Conservation (phyloP, 1,140 invertebrate species). For the Pachyrhynchus sulphureomaculatus region DNA sequence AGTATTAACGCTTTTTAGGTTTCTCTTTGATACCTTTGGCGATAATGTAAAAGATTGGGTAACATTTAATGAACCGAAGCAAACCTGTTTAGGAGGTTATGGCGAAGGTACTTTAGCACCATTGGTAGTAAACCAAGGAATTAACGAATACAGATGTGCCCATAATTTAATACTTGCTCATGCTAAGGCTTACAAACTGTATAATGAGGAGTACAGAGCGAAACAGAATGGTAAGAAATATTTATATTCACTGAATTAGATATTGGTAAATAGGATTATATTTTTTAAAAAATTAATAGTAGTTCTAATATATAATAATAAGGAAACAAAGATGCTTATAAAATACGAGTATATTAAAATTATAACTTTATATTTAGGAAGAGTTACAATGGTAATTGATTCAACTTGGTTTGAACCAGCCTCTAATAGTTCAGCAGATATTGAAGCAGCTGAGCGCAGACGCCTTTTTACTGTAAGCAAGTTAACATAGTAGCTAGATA, state of each 20-base stretch:
- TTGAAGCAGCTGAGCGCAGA: slow-evolving; percentile 16
- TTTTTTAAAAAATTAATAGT: no score
- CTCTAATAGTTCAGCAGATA: slow-evolving; percentile 10
- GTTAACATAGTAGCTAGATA: no score
- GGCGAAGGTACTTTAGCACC: slow-evolving; percentile 3
- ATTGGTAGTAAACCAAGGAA: slow-evolving; percentile 33
- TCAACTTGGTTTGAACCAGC: slow-evolving; percentile 26
- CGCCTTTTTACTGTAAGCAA: neutral
- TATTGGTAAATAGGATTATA: no score
- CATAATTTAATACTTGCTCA: slow-evolving; percentile 53
- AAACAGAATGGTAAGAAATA: slow-evolving; percentile 8
- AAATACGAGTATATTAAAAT: no score
- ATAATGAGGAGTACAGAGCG: slow-evolving; percentile 32
- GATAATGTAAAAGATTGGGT: slow-evolving; percentile 66
- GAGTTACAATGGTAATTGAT: slow-evolving; percentile 21
- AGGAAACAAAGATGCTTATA: no score
- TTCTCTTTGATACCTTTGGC: slow-evolving; percentile 58
- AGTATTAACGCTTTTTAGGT: slow-evolving; percentile 28
- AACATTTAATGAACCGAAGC: slow-evolving; percentile 73
- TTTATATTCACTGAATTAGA: neutral
- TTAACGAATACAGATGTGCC: slow-evolving; percentile 51
- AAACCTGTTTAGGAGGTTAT: slow-evolving; percentile 39
- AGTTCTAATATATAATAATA: no score
- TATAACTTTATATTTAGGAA: slow-evolving; percentile 16
- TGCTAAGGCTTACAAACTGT: slow-evolving; percentile 51